Conservation (phyloP, 37 sponge, comb jelly and placozoan genomes). For the Spongilla lacustris region DNA sequence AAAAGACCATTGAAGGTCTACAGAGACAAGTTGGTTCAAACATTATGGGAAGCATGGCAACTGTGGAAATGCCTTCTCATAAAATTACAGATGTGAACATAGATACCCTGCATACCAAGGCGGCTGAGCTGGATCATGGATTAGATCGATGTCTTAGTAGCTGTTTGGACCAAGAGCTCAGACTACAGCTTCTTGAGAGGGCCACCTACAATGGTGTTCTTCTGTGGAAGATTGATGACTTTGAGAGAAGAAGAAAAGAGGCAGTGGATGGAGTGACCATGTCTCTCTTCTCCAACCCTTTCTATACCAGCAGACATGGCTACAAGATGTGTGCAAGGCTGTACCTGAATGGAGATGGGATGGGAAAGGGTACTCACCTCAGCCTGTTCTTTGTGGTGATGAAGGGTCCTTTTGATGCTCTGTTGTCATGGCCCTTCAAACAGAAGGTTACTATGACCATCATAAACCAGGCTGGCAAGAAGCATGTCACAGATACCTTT, state of each 20-base stretch:
- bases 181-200: conserved; percentile 69
- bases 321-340: conserved; percentile 83
- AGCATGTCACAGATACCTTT: conserved; percentile 59
- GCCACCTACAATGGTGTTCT: conserved; percentile 70
- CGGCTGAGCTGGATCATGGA: conserved; percentile 48
- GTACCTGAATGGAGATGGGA: conserved; percentile 77
- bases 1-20: background rate
- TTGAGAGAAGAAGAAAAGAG: conserved; percentile 43
- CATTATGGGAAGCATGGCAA: too few relatives aligned
- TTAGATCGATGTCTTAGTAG: conserved; percentile 40
- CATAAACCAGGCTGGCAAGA: conserved; percentile 56
- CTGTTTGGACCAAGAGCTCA: conserved; percentile 62
- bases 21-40: too few relatives aligned
- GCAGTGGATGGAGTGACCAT: conserved; percentile 63
- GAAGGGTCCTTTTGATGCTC: conserved; percentile 66
- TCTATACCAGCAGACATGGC: conserved; percentile 65
- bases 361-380: conserved; percentile 70
- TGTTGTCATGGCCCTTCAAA: conserved; percentile 74
- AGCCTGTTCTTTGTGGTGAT: conserved; percentile 81
- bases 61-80: background rate
- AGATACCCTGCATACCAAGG: conserved; percentile 22
- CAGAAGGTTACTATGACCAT: conserved; percentile 76
- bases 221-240: conserved; percentile 76
- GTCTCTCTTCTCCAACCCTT: conserved; percentile 75
- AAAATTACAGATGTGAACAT: background rate